These are phyloP conservation scores for Euwallacea similis DNA, from an alignment of 1,140 invertebrate genomes.

Conservation along the genomic window DNA sequence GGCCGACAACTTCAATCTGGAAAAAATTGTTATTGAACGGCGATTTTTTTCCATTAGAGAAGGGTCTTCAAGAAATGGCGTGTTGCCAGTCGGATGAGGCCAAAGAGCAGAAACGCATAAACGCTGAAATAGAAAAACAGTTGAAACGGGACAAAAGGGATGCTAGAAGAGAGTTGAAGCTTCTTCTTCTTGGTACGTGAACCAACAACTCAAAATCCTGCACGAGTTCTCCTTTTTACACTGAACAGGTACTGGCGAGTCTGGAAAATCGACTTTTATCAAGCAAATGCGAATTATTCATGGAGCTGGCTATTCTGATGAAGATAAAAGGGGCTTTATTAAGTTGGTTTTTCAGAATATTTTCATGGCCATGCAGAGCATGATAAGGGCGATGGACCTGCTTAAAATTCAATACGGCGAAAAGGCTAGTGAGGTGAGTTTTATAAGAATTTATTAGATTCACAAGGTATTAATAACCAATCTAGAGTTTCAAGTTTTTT, in stretches of 20 bases:
- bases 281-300: constrained; percentile 99
- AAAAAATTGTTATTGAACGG: neutral
- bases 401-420: constrained; percentile 95
- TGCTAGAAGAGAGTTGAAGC: constrained; percentile 98
- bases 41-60: neutral
- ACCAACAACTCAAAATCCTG: neutral
- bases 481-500: neutral
- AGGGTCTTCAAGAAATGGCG: constrained; percentile 62
- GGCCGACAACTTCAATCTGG: neutral
- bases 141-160: constrained; percentile 98
- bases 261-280: constrained; percentile 99
- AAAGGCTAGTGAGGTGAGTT: constrained; percentile 65
- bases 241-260: constrained; percentile 89
- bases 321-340: constrained; percentile 97
- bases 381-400: constrained; percentile 99
- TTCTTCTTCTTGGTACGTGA: constrained; percentile 74
- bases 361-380: constrained; percentile 99
- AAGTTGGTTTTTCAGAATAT: constrained; percentile 99
- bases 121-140: constrained; percentile 99
- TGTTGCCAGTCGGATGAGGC: constrained; percentile 99
- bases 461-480: neutral
- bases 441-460: neutral
- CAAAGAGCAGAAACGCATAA: constrained; percentile 99
- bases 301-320: constrained; percentile 97
- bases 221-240: neutral